A percentile compares a stretch with the other conserved stretches of the same genome.
phyloP scores from a whole-genome alignment of 2,113 vertebrate species.

The Apteryx mantelli region DNA sequence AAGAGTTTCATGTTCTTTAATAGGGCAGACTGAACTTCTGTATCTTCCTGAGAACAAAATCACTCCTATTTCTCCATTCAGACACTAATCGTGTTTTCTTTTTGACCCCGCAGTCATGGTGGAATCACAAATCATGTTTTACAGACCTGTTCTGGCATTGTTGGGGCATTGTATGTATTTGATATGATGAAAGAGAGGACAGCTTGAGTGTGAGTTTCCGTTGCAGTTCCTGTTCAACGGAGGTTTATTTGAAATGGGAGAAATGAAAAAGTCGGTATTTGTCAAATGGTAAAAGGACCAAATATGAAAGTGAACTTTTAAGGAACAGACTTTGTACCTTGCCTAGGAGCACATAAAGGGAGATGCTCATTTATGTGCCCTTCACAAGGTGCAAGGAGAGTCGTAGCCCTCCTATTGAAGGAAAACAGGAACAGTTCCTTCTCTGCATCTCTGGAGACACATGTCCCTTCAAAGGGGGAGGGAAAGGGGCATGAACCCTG shows the following conservation, averaged over 20 bases:
- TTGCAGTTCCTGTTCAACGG: neutral
- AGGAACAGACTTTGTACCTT: neutral
- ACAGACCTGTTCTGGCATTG: neutral
- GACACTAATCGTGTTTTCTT: neutral
- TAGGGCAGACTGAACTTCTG: neutral
- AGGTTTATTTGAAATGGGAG: neutral
- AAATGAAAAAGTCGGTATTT: neutral
- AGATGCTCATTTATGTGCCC: neutral
- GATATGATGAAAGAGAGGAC: neutral
- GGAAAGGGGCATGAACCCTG: neutral
- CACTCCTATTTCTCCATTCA: neutral
- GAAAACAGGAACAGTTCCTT: neutral
- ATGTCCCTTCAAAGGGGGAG: neutral
- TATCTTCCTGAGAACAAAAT: neutral
- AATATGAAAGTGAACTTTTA: neutral
- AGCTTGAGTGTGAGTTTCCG: neutral
- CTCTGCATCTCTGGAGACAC: neutral
- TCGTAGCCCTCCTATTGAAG: neutral
- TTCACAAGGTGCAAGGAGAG: neutral
- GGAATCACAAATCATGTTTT: neutral
- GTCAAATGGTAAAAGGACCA: neutral
- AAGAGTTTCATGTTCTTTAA: neutral
- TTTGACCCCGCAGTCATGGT: neutral
- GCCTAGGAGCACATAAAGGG: neutral
- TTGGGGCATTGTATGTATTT: neutral